Base-by-base conservation (phyloP, 92 coral and sea anemone species). In the Zoanthus gigantus region DNA sequence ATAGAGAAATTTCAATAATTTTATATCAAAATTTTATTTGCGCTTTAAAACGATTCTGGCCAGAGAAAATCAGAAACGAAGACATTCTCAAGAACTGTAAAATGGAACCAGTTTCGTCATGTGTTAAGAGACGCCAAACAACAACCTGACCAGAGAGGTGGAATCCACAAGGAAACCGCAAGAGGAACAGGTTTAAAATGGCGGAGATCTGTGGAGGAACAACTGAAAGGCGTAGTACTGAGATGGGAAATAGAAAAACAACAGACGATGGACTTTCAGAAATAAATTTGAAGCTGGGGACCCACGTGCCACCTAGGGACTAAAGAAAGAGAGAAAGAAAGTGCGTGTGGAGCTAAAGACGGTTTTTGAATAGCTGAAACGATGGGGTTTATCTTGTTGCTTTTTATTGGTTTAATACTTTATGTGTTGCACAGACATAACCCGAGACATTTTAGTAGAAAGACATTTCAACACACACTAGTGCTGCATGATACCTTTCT, bases 401-500 rank as follows among this genome's bases (percentile, higher is more conserved):
- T 34, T 34, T 34, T 34, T 34, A 34, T 34, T 34, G 42, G 2
- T 34, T 34, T 34, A 50, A 10, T 10, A 10, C 54, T 50, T 16
- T 6, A 7, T 14, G 7, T 17, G 29, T 16, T 61, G 8, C 8
- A 17, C 23, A 8, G 30, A 63, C 42, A 34, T 34, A 3, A 34
- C 3, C 42, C 42, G 2, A 9, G 16, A 14, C 13, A 23, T 69
- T 69, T 1, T 9, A 69, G 34, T 10, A 2, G 45, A 34, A 30
- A 3, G 16, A 1, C 1, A 69, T 23, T 7, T 4, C 42, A 30
- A 69, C 1, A 12, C 16, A 7, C 16, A 34, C 15, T 29, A 9
- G 9, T 8, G 74, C 17, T 15, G n/a, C 54, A 16, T 15, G 72
- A 3, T 89, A 95, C 98, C 96, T 90, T 91, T 54, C 93, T 93